A percentile compares a stretch with the other conserved stretches of the same genome.
phyloP scores from a whole-genome alignment of 2,113 vertebrate species.

The Sciurus niger region DNA sequence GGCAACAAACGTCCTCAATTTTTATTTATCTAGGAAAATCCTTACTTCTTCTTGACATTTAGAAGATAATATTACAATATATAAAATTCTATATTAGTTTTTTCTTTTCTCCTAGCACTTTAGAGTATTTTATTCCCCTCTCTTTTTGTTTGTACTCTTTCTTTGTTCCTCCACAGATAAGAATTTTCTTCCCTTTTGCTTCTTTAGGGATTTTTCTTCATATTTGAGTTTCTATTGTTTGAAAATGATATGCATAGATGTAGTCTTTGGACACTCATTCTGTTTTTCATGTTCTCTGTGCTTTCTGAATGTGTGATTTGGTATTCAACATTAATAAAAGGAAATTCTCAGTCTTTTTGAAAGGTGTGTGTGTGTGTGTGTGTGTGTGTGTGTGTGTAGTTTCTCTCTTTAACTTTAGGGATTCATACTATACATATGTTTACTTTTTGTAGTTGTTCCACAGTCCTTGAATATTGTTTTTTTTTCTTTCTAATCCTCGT shows the following conservation, averaged over 20 bases:
- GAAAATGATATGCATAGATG: neutral
- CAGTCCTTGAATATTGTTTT: neutral
- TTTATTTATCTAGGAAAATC: neutral
- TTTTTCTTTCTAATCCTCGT: no score
- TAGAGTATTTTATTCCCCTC: neutral
- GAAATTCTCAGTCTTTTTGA: neutral
- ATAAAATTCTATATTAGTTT: neutral
- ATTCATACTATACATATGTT: neutral
- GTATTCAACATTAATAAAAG: neutral
- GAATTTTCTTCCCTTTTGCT: neutral
- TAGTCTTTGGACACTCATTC: neutral
- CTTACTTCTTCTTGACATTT: neutral
- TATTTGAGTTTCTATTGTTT: neutral
- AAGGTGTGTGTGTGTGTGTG: no score
- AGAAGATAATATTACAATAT: neutral
- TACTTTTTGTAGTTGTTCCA: neutral
- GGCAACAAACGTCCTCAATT: neutral
- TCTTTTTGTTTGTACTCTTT: neutral
- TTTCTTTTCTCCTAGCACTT: neutral
- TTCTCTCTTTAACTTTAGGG: neutral
- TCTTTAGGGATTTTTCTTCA: neutral
- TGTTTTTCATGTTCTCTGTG: neutral
- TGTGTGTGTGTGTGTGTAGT: no score
- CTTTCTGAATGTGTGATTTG: neutral
- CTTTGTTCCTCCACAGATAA: neutral